phyloP scores from a whole-genome alignment of 2,888 invertebrate species.

The Lottia scabra region DNA sequence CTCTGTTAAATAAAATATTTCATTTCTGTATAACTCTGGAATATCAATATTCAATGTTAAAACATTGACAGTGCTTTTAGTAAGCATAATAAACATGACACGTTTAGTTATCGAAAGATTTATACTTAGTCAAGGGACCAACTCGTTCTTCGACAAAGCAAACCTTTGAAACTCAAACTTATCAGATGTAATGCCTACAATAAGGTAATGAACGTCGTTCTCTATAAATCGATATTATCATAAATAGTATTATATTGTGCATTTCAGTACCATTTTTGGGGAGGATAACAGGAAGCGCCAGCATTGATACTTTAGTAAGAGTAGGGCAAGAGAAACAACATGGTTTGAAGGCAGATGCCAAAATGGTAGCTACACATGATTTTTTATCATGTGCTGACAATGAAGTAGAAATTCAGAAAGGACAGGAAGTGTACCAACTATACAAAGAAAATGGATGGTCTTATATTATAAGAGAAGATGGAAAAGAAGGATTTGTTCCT shows the following conservation, averaged over 20 bases:
- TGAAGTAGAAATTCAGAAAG: slow-evolving; percentile 89
- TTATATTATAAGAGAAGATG: slow-evolving; percentile 90
- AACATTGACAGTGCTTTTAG: no score
- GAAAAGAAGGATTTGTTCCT: slow-evolving; percentile 94
- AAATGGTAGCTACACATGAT: slow-evolving; percentile 72
- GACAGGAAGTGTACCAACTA: slow-evolving; percentile 74
- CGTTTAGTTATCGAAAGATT: no score
- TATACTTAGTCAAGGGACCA: no score
- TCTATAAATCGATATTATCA: no score
- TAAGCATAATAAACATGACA: no score
- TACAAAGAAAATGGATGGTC: slow-evolving; percentile 77
- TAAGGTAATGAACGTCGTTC: no score
- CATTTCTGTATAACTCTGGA: no score
- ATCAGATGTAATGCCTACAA: no score
- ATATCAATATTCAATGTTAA: no score
- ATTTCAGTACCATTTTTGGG: slow-evolving; percentile 71
- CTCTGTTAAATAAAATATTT: no score
- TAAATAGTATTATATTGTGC: slow-evolving; percentile 12
- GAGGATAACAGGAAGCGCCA: slow-evolving; percentile 93
- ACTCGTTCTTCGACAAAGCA: no score
- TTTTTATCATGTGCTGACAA: slow-evolving; percentile 96
- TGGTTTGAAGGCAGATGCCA: slow-evolving; percentile 38
- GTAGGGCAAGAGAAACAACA: slow-evolving; percentile 90
- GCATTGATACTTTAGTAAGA: slow-evolving; percentile 88
- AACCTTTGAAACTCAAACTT: no score